phyloP scores from a whole-genome alignment of 2,113 vertebrate species.

The Onychostoma macrolepis region DNA sequence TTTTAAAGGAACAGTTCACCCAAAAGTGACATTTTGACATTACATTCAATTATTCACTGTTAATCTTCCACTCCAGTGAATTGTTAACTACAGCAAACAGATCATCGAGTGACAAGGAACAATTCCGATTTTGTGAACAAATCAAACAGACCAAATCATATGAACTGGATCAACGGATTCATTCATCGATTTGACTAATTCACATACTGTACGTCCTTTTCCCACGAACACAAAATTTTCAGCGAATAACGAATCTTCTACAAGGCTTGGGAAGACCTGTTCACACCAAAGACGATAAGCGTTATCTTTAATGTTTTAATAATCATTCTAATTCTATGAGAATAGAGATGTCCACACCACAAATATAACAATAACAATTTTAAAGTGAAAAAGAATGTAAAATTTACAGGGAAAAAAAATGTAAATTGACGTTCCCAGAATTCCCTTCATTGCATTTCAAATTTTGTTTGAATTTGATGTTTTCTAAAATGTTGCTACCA shows the following conservation, averaged over 20 bases:
- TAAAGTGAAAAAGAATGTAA: no score
- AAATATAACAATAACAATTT: not conserved
- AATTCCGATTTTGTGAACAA: not conserved
- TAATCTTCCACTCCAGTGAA: not conserved
- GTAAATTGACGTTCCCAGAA: no score
- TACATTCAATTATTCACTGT: not conserved
- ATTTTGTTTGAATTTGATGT: no score
- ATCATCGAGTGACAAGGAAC: not conserved
- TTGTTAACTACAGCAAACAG: not conserved
- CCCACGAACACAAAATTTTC: no score
- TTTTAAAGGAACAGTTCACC: not conserved
- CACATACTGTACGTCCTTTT: no score
- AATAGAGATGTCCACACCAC: not conserved
- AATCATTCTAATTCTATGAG: not conserved
- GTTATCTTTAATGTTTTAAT: not conserved
- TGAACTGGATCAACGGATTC: not conserved
- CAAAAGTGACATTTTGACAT: not conserved
- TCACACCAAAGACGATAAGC: not conserved
- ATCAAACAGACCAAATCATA: not conserved
- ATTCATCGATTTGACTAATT: not conserved
- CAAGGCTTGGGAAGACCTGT: not conserved
- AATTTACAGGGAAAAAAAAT: no score
- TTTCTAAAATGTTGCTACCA: no score
- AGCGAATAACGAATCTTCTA: not conserved
- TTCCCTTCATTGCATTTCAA: no score